Evolutionary conservation across 92 coral and sea anemone species (phyloP).

Genomic region (Blastomussa wellsi): DNA sequence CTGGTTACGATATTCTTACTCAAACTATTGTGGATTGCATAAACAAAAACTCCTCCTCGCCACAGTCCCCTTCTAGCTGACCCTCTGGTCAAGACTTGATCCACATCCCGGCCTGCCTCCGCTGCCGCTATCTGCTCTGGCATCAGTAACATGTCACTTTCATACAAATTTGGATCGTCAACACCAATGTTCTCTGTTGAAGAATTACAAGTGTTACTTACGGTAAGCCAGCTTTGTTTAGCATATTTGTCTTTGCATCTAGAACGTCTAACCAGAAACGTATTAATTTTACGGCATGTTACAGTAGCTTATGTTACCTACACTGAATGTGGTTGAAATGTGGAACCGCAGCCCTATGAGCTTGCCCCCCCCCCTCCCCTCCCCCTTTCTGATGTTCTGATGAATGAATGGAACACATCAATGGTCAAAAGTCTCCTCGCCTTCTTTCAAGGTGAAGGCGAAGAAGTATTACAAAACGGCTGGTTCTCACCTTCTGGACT

Average conservation of each 20-base stretch:
- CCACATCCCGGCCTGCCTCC: constrained; percentile 53
- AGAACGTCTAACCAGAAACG: not conserved
- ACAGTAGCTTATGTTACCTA: no score
- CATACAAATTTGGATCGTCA: constrained; percentile 58
- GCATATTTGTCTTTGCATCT: not conserved
- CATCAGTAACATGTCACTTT: constrained; percentile 63
- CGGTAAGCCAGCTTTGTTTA: not conserved
- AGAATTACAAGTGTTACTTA: not conserved
- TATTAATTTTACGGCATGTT: not conserved
- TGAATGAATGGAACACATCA: no score
- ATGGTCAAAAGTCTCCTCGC: not conserved
- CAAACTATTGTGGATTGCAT: constrained; percentile 59
- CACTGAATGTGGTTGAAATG: no score
- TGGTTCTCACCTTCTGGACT: not conserved
- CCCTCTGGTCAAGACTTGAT: constrained; percentile 46
- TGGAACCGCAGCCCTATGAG: no score
- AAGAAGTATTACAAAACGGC: not conserved
- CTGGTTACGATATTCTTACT: constrained; percentile 36
- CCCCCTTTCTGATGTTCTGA: no score
- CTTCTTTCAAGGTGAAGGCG: not conserved
- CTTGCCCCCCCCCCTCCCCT: not conserved
- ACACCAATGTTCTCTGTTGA: constrained; percentile 41
- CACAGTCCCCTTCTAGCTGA: constrained; percentile 63
- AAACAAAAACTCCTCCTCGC: constrained; percentile 71
- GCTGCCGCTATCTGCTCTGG: constrained; percentile 58